Evolutionary conservation across 35 echinoderm and acorn worm genomes (phyloP).

Genomic region (Holothuria glaberrima): DNA sequence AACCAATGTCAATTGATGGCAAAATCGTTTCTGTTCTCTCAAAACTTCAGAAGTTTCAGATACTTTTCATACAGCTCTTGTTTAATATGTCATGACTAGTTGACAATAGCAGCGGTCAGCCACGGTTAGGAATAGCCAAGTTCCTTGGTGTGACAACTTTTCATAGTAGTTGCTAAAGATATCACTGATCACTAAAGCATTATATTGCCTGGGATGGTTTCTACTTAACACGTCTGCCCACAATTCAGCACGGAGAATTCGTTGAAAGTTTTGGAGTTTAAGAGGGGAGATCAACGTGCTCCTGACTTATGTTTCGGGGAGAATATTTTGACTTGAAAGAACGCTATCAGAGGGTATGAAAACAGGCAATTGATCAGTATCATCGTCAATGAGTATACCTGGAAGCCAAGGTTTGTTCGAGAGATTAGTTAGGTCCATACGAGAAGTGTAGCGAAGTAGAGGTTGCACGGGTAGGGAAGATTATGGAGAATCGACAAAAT

Average conservation of each 20-base stretch:
- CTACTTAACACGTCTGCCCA: background rate
- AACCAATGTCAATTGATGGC: too few relatives aligned
- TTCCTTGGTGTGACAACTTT: background rate
- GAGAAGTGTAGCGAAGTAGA: too few relatives aligned
- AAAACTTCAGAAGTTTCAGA: background rate
- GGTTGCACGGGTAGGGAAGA: too few relatives aligned
- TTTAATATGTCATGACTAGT: background rate
- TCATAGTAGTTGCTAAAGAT: background rate
- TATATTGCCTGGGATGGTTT: background rate
- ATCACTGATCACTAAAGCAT: background rate
- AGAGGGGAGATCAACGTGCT: background rate
- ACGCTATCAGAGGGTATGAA: background rate
- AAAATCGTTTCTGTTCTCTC: too few relatives aligned
- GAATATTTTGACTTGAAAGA: background rate
- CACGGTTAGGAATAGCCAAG: background rate
- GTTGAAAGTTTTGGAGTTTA: background rate
- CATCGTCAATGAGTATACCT: constrained; percentile 11
- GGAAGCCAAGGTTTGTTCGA: background rate
- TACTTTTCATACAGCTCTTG: background rate
- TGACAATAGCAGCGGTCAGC: background rate
- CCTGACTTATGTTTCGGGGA: background rate
- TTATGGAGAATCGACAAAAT: too few relatives aligned
- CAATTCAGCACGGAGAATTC: background rate
- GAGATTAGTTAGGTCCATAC: too few relatives aligned
- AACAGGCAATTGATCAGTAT: background rate